Evolutionary conservation across 2,888 invertebrate genomes (phyloP).

Genomic region (Campoplex capitator): DNA sequence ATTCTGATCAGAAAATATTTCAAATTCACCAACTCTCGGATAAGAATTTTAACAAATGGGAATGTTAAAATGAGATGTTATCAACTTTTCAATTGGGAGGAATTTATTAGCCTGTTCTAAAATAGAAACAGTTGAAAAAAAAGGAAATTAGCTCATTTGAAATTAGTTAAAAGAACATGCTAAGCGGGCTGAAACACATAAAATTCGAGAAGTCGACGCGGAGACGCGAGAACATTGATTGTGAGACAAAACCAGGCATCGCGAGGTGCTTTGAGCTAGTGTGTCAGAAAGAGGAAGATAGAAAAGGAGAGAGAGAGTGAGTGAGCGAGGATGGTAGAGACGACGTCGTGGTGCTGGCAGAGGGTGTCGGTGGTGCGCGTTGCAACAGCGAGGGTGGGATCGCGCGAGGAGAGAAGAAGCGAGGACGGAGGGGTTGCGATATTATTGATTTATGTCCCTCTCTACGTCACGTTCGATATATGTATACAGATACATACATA

Average conservation of each 20-base stretch:
- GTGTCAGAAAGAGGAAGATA: slow-evolving; percentile 55
- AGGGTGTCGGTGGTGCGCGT: slow-evolving; percentile 59
- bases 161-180: slow-evolving; percentile 1
- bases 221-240: slow-evolving; percentile 83
- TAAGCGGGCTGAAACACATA: slow-evolving; percentile 59
- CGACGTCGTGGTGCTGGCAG: slow-evolving; percentile 61
- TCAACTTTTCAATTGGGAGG: background rate
- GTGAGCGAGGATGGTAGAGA: slow-evolving; percentile 44
- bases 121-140: background rate
- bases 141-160: background rate
- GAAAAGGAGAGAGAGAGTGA: slow-evolving; percentile 67
- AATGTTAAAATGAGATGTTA: background rate
- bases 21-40: too few species aligned
- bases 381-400: slow-evolving; percentile 75
- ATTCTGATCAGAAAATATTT: too few species aligned
- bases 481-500: slow-evolving; percentile 73
- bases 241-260: slow-evolving; percentile 80
- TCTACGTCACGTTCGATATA: slow-evolving; percentile 74
- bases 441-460: slow-evolving; percentile 88
- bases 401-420: slow-evolving; percentile 79
- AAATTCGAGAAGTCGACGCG: slow-evolving; percentile 66
- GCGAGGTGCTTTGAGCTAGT: slow-evolving; percentile 75
- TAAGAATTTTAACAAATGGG: background rate
- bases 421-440: slow-evolving; percentile 84
- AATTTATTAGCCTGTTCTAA: background rate